Conservation (phyloP, 2,113 vertebrate species). For the Sinocyclocheilus anophthalmus region DNA sequence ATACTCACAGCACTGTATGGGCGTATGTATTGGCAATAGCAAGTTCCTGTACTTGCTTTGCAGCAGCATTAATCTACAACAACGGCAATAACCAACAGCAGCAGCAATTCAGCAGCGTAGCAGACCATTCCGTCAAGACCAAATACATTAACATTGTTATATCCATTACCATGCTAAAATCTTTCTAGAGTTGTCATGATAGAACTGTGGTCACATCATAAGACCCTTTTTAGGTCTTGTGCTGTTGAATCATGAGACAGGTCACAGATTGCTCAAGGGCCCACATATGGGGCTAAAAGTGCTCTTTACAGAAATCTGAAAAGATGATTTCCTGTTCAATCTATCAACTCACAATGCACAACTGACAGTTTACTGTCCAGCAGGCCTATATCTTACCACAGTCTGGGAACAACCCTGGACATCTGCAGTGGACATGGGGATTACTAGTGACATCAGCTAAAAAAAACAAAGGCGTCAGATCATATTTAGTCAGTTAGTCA, state of each 20-base stretch:
- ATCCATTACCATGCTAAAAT: no score
- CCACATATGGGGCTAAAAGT: neutral
- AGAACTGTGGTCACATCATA: conserved; percentile 3
- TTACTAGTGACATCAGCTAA: neutral
- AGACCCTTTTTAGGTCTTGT: neutral
- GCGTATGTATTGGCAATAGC: no score
- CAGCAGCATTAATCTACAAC: no score
- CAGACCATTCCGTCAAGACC: no score
- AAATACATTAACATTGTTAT: no score
- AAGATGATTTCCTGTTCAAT: neutral
- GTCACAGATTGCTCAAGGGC: neutral
- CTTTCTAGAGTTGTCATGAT: no score
- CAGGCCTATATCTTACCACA: neutral
- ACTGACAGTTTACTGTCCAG: neutral
- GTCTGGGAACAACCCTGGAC: neutral
- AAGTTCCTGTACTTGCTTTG: no score
- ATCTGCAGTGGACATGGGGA: neutral
- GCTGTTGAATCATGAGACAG: neutral
- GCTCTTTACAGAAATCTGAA: neutral
- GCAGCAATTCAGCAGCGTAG: no score
- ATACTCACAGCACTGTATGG: no score
- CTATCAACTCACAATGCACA: neutral
- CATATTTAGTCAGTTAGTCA: neutral
- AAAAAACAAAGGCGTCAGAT: neutral
- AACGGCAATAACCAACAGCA: no score